Base-by-base conservation (phyloP, 2,113 vertebrate species). In the Anser brachyrhynchus region DNA sequence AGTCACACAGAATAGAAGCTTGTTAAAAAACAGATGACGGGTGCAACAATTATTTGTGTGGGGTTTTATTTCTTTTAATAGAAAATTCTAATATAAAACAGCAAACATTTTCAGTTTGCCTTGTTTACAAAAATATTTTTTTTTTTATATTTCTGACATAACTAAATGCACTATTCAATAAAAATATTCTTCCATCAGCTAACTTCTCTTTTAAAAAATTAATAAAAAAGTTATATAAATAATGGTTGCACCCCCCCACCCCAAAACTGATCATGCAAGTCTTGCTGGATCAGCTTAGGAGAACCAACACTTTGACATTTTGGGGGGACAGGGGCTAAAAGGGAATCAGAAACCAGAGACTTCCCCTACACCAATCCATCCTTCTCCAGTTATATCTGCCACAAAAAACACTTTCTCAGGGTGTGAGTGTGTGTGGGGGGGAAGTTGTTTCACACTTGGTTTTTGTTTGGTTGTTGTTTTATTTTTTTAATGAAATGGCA, bases 111-210 rank as follows among this genome's bases (percentile, higher is more conserved):
- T 92, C 92, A 75, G 95, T 95, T 96, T 96, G 96, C 97, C 89
- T 98, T 90, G 97, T 97, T 97, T 96, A 95, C 96, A 96, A 96
- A 97, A 96, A 96, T 96, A 98, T 96, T 83, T 94, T 91, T 94
- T 91, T 92, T 89, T 95, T 96, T 96, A 98, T 97, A 97, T 95
- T 96, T 97, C 96, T 95, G 97, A 96, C 97, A 92, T 96, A 97
- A 96, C 95, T 97, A 97, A 97, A 96, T 93, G 97, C 95, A 96
- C 93, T 96, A 93, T 96, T 95, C 77, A 94, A 94, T 96, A 95
- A 97, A 96, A 93, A 96, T 91, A 93, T 79, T 93, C 94, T 96
- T 96, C 96, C 97, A 88, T 96, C 95, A 89, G 80, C 90, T 93
- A 95, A 91, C 61, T 80, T 93, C 87, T 85, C 91, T 84, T 95